Conservation (phyloP, 2,113 vertebrate species). For the Sebastes fasciatus region DNA sequence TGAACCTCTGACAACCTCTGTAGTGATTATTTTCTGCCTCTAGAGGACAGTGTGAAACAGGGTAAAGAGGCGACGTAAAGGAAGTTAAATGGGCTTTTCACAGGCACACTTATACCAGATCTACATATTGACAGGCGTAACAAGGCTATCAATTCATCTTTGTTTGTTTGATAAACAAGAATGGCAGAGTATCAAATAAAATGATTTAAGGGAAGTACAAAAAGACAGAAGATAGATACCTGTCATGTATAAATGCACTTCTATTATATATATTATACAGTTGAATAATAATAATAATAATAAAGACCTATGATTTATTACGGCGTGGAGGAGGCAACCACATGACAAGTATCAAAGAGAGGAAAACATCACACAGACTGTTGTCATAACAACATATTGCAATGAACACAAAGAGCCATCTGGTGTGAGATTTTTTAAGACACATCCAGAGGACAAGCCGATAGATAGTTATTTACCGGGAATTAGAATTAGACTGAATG, state of each 20-base stretch:
- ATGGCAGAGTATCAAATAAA: neutral
- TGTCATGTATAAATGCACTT: neutral
- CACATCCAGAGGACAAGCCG: conserved; percentile 74
- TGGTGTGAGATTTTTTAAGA: conserved; percentile 75
- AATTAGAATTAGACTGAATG: conserved; percentile 67
- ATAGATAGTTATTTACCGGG: conserved; percentile 76
- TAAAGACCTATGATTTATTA: conserved; percentile 33
- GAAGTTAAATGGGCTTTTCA: conserved; percentile 4
- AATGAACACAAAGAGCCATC: conserved; percentile 80
- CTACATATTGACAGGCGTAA: neutral
- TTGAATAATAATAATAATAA: conserved; percentile 14
- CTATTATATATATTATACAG: neutral
- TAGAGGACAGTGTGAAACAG: conserved; percentile 64
- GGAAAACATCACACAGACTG: conserved; percentile 80
- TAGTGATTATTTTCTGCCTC: conserved; percentile 47
- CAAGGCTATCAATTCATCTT: neutral
- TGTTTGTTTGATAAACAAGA: neutral
- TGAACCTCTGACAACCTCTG: conserved; percentile 1
- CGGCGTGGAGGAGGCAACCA: conserved; percentile 42
- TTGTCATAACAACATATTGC: conserved; percentile 86
- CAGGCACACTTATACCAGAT: neutral
- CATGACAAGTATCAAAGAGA: conserved; percentile 79
- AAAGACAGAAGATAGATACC: neutral
- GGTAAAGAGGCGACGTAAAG: neutral
- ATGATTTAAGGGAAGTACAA: neutral